Percentiles rank a stretch among this genome's conserved stretches.
Conservation (phyloP, 2,797 vertebrate genomes). For the Spondyliosoma cantharus region DNA sequence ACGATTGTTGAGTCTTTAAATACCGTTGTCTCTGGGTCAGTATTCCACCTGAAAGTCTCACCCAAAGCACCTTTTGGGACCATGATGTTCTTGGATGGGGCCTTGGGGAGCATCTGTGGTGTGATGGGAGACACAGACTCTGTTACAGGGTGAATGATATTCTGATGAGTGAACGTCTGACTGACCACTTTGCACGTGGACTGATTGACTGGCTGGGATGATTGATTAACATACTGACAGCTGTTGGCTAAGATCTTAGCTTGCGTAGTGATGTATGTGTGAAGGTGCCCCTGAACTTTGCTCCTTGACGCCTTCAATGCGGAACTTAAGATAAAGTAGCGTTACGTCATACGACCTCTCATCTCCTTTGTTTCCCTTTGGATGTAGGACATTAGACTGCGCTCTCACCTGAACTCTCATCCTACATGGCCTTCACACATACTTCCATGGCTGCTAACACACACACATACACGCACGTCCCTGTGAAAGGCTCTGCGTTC, state of each 20-base stretch:
- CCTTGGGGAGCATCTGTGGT: conserved; percentile 33
- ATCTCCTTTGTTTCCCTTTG: conserved; percentile 29
- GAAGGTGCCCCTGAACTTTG: conserved; percentile 38
- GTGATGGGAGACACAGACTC: conserved; percentile 30
- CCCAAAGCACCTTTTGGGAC: background rate
- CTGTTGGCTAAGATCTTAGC: conserved; percentile 7
- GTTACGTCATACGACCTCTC: conserved; percentile 37
- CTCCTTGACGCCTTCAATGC: conserved; percentile 17
- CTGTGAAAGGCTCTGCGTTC: background rate
- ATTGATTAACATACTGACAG: conserved; percentile 48
- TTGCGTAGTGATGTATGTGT: conserved; percentile 8
- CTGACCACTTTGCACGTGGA: conserved; percentile 32
- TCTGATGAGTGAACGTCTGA: conserved; percentile 21
- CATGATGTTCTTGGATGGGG: conserved; percentile 2
- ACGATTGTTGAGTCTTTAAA: no score
- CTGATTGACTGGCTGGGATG: conserved; percentile 46
- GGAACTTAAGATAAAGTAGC: conserved; percentile 22
- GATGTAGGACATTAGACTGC: conserved; percentile 34
- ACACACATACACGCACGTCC: background rate
- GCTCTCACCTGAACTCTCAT: conserved; percentile 37
- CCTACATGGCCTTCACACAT: conserved; percentile 15
- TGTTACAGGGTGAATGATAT: conserved; percentile 27
- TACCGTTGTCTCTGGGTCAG: no score
- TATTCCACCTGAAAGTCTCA: no score
- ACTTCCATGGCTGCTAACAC: conserved; percentile 13